Percentiles rank a stretch among this genome's conserved stretches.
Conservation (phyloP, 2,113 vertebrate genomes). For the Sminthopsis crassicaudata region DNA sequence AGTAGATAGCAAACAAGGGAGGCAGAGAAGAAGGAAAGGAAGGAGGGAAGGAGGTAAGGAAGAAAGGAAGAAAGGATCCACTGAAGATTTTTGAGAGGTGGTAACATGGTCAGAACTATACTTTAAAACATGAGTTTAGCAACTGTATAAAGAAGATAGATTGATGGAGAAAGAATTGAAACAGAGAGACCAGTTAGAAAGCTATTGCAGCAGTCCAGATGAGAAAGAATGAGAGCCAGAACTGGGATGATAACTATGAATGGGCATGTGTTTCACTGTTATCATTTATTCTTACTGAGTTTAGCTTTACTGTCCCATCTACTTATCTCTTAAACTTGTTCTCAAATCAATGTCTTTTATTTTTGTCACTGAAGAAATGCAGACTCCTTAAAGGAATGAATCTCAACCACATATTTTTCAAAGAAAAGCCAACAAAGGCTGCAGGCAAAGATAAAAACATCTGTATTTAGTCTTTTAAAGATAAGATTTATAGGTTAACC, state of each 20-base stretch:
- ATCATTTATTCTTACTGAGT: conserved; percentile 25
- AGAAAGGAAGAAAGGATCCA: not conserved
- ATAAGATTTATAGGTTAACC: conserved; percentile 20
- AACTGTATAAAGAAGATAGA: not conserved
- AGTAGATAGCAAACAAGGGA: not conserved
- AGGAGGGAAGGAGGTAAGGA: too few relatives aligned
- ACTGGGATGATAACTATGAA: not conserved
- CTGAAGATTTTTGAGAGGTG: not conserved
- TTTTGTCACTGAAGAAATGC: conserved; percentile 50
- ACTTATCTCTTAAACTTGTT: conserved; percentile 25
- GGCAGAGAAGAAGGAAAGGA: too few relatives aligned
- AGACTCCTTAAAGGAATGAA: conserved; percentile 36
- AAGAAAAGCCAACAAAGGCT: conserved; percentile 36
- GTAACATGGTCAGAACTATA: not conserved
- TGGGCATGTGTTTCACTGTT: not conserved
- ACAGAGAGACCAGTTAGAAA: too few relatives aligned
- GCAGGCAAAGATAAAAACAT: not conserved
- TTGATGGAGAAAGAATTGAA: not conserved
- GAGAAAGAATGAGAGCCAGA: not conserved
- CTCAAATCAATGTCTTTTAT: conserved; percentile 27
- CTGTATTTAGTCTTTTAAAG: conserved; percentile 30
- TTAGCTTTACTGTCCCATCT: conserved; percentile 33
- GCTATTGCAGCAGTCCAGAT: too few relatives aligned
- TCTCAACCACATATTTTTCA: conserved; percentile 41
- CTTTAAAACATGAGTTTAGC: not conserved